Conservation (phyloP, 2,113 vertebrate genomes). For the Phylloscopus trochilus region DNA sequence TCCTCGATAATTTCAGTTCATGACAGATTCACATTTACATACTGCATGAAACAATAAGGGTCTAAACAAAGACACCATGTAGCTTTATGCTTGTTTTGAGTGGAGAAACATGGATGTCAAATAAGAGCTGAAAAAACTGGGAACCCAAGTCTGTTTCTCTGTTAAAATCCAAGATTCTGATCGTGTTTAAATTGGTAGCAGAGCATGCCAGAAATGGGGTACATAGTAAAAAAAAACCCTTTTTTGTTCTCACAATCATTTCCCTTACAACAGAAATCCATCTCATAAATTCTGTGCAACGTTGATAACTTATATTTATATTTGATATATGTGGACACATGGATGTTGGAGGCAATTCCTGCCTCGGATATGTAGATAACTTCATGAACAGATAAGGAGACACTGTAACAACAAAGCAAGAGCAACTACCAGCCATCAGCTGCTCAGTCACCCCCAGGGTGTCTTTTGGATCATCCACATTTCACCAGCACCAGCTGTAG, state of each 20-base stretch:
- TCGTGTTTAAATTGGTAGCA: background rate
- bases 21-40: background rate
- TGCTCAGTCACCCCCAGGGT: background rate
- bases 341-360: background rate
- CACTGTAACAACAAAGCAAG: background rate
- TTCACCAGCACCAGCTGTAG: background rate
- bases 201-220: background rate
- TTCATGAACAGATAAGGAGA: background rate
- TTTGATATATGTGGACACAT: background rate
- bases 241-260: background rate
- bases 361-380: background rate
- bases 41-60: background rate
- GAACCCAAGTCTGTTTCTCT: background rate
- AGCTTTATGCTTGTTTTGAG: background rate
- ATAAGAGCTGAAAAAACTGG: background rate
- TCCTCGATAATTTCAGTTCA: background rate
- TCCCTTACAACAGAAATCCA: background rate
- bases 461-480: background rate
- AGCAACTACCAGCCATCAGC: background rate
- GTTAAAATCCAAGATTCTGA: background rate
- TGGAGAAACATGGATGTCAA: background rate
- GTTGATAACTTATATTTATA: background rate
- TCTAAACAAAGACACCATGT: background rate
- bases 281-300: background rate
- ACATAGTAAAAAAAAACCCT: background rate